A percentile compares a stretch with the other conserved stretches of the same genome.
These are phyloP conservation scores for Artemia sinica DNA, from an alignment of 2,888 invertebrate genomes.

Conservation along the genomic window DNA sequence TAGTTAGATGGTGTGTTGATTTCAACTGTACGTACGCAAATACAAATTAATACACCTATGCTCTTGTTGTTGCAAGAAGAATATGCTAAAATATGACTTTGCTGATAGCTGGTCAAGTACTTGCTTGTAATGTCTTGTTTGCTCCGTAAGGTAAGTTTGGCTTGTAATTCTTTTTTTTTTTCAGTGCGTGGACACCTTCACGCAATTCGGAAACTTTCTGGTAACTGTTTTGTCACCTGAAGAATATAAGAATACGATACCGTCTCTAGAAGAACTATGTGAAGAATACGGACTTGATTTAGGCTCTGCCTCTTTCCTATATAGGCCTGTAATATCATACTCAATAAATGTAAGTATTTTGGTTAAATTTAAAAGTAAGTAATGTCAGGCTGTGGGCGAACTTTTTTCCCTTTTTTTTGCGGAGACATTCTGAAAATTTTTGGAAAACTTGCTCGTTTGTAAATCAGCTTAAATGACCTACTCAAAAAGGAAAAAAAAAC, in stretches of 20 bases:
- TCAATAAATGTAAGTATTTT: slow-evolving; percentile 50
- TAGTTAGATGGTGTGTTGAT: too few relatives aligned
- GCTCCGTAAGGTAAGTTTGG: slow-evolving; percentile 10
- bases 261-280: slow-evolving; percentile 68
- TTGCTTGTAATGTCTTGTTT: slow-evolving; percentile 16
- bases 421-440: too few relatives aligned
- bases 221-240: slow-evolving; percentile 82
- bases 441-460: too few relatives aligned
- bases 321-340: slow-evolving; percentile 73
- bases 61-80: too few relatives aligned
- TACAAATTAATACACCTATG: too few relatives aligned
- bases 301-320: slow-evolving; percentile 94
- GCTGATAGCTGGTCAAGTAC: too few relatives aligned
- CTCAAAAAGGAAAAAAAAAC: too few relatives aligned
- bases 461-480: too few relatives aligned
- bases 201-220: slow-evolving; percentile 92
- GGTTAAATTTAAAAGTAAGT: slow-evolving; percentile 2
- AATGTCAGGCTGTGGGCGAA: neutral
- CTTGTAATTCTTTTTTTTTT: slow-evolving; percentile 29
- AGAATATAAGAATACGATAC: slow-evolving; percentile 75
- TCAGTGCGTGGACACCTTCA: slow-evolving; percentile 92
- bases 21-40: too few relatives aligned
- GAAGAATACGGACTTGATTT: slow-evolving; percentile 81
- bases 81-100: too few relatives aligned
- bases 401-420: too few relatives aligned